phyloP scores from a whole-genome alignment of 2,797 vertebrate species.

The Mionectes olivaceus region DNA sequence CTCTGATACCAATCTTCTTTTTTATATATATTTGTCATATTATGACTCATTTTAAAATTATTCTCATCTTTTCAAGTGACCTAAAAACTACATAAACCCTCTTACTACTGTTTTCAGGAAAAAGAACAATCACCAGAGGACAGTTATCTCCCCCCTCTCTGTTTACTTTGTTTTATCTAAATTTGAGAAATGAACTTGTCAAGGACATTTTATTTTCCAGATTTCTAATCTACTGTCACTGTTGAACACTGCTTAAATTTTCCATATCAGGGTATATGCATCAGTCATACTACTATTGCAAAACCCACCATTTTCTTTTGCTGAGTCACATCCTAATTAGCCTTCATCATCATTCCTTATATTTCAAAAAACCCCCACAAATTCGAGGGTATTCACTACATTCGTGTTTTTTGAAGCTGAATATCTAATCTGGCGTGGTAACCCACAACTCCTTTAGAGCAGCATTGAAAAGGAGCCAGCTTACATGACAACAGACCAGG shows the following conservation, averaged over 20 bases:
- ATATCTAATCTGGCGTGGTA: not conserved
- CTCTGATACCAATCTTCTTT: not conserved
- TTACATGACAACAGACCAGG: not conserved
- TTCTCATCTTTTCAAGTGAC: not conserved
- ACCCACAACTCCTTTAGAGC: fast-evolving
- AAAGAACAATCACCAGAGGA: not conserved
- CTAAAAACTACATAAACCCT: not conserved
- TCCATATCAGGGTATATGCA: not conserved
- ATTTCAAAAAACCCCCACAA: not conserved
- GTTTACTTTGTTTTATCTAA: not conserved
- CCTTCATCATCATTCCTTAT: not conserved
- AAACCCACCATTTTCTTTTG: not conserved
- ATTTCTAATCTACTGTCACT: not conserved
- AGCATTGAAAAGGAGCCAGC: not conserved
- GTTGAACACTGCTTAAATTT: not conserved
- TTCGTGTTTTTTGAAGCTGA: not conserved
- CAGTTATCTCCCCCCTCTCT: fast-evolving
- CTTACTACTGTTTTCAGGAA: not conserved
- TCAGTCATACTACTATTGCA: not conserved
- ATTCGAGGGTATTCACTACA: not conserved
- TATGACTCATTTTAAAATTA: not conserved
- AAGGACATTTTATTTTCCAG: not conserved
- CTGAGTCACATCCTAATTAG: not conserved
- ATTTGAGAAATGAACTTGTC: not conserved
- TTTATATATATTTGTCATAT: not conserved